Percentiles rank a stretch among this genome's conserved stretches.
These are phyloP conservation scores for Echeneis naucrates DNA, from an alignment of 2,797 vertebrate genomes.

Conservation along the genomic window DNA sequence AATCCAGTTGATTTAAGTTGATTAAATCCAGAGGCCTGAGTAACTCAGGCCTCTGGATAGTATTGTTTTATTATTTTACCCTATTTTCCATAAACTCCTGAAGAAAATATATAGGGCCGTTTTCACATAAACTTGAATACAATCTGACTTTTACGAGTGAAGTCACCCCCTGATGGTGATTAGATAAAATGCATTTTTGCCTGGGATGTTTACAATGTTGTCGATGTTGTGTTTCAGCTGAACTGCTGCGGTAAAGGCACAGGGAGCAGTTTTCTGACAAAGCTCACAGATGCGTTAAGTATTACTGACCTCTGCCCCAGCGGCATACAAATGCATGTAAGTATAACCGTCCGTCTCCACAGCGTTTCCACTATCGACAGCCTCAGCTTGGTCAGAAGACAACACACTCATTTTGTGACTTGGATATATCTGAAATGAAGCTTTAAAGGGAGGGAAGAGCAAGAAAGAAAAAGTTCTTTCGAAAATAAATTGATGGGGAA, in stretches of 20 bases:
- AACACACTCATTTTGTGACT: background rate
- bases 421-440: background rate
- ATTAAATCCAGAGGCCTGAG: too few species aligned
- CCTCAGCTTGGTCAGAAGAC: background rate
- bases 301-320: conserved; percentile 70
- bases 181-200: background rate
- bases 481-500: too few species aligned
- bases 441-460: too few species aligned
- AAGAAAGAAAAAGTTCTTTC: too few species aligned
- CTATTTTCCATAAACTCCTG: too few species aligned
- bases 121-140: too few species aligned
- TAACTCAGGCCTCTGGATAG: too few species aligned
- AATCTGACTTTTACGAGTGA: too few species aligned
- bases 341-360: conserved; percentile 25
- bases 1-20: too few species aligned
- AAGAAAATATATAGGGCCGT: too few species aligned
- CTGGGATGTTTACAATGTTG: conserved; percentile 5
- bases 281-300: accelerated
- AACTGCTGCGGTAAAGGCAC: conserved; percentile 85
- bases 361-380: background rate
- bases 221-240: conserved; percentile 81
- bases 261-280: accelerated
- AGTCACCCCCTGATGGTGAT: too few species aligned
- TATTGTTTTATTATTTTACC: background rate
- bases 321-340: conserved; percentile 7